A percentile compares a stretch with the other conserved stretches of the same genome.
Evolutionary conservation across 2,888 invertebrate species (phyloP).

Genomic region (Stegana nigrithorax): DNA sequence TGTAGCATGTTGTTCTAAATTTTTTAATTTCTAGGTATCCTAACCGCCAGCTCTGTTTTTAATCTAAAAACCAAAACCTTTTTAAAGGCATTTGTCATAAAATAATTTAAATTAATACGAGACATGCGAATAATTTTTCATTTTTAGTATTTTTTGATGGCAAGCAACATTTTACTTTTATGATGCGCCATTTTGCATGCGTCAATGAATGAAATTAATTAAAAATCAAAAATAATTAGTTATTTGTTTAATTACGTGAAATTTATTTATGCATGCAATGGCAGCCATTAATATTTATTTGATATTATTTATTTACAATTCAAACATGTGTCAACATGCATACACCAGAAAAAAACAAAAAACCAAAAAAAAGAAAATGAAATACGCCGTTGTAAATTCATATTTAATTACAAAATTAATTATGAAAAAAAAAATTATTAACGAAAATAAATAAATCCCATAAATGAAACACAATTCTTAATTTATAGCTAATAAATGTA

Average conservation of each 20-base stretch:
- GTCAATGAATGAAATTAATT: conserved; percentile 45
- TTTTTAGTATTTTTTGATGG: too few relatives aligned
- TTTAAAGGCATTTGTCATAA: too few relatives aligned
- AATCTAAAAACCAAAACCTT: too few relatives aligned
- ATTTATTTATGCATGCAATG: conserved; percentile 44
- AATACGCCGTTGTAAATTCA: conserved; percentile 38
- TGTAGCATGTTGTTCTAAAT: too few relatives aligned
- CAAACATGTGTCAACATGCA: conserved; percentile 56
- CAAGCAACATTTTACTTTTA: too few relatives aligned
- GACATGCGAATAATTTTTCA: too few relatives aligned
- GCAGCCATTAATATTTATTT: conserved; percentile 52
- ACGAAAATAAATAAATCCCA: conserved; percentile 5
- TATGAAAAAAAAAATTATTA: conserved; percentile 37
- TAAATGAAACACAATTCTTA: conserved; percentile 25
- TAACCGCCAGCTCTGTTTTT: background rate
- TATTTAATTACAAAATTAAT: conserved; percentile 59
- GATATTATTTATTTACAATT: conserved; percentile 56
- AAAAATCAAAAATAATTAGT: conserved; percentile 60
- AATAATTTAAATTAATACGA: too few relatives aligned
- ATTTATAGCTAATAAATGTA: conserved; percentile 30
- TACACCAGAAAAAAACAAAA: background rate
- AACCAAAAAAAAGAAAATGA: conserved; percentile 7
- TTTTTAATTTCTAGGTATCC: too few relatives aligned
- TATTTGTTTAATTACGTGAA: conserved; percentile 59
- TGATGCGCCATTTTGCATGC: background rate